Conservation (phyloP, 2,888 invertebrate species). For the Scelioninae gen. 2 region DNA sequence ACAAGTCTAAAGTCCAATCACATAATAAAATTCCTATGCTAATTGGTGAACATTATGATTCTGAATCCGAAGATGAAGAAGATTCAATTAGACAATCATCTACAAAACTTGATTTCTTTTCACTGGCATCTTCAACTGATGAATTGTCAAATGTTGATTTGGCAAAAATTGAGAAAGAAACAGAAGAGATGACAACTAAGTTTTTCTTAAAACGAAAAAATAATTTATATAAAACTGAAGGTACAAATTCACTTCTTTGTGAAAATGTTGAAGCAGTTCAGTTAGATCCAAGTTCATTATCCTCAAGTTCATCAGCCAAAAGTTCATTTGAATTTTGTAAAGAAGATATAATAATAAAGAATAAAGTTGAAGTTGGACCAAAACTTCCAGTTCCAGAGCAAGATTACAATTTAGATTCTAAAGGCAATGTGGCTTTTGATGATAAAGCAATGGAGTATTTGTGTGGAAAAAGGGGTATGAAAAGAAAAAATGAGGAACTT, state of each 20-base stretch:
- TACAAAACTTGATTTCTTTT: conserved; percentile 70
- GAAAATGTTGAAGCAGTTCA: conserved; percentile 30
- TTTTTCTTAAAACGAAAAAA: conserved; percentile 35
- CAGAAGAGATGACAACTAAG: conserved; percentile 41
- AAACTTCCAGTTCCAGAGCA: conserved; percentile 73
- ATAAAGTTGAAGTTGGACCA: conserved; percentile 73
- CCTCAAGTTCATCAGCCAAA: conserved; percentile 68
- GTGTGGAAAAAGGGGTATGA: conserved; percentile 74
- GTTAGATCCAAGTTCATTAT: conserved; percentile 27
- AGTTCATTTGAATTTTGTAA: conserved; percentile 78
- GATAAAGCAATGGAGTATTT: conserved; percentile 74
- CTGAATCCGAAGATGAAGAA: conserved; percentile 73
- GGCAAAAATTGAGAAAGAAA: conserved; percentile 38
- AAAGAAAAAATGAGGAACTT: conserved; percentile 76
- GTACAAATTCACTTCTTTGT: not conserved
- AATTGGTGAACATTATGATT: conserved; percentile 66
- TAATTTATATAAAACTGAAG: not conserved
- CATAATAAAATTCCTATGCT: conserved; percentile 69
- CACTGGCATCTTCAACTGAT: conserved; percentile 63
- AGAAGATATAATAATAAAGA: conserved; percentile 75
- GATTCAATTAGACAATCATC: conserved; percentile 59
- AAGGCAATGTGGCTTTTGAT: conserved; percentile 73
- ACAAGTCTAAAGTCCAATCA: no score
- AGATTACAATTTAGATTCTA: conserved; percentile 73
- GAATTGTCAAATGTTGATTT: conserved; percentile 24